Percentiles rank a stretch among this genome's conserved stretches.
phyloP scores from a whole-genome alignment of 2,888 invertebrate species.

The Pinctada fucata region DNA sequence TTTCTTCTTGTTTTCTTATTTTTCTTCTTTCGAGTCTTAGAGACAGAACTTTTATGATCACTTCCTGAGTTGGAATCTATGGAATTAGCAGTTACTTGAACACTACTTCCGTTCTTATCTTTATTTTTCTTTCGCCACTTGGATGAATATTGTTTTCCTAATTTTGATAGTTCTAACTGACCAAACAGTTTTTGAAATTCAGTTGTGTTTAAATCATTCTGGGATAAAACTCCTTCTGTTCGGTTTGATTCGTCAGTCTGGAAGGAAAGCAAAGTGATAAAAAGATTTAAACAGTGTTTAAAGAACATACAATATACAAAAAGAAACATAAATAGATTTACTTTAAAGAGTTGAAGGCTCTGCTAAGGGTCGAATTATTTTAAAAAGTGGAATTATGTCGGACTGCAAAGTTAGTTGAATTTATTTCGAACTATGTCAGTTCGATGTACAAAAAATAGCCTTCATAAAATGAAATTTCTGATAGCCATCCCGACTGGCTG shows the following conservation, averaged over 20 bases:
- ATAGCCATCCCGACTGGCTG: too few species aligned
- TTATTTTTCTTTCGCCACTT: slow-evolving; percentile 26
- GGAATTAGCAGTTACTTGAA: not conserved
- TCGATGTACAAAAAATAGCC: too few species aligned
- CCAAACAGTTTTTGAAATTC: slow-evolving; percentile 20
- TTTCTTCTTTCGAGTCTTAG: slow-evolving; percentile 3
- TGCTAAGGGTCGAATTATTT: too few species aligned
- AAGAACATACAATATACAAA: too few species aligned
- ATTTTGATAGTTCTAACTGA: not conserved
- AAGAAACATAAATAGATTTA: too few species aligned
- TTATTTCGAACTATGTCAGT: too few species aligned
- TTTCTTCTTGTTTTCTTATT: slow-evolving; percentile 24
- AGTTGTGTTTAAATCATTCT: slow-evolving; percentile 17
- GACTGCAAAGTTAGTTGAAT: too few species aligned
- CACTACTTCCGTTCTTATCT: not conserved
- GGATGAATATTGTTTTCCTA: slow-evolving; percentile 12
- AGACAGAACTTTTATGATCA: not conserved
- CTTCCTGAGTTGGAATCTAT: not conserved
- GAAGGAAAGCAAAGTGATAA: not conserved
- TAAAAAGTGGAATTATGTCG: too few species aligned
- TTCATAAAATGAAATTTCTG: too few species aligned
- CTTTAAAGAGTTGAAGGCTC: too few species aligned
- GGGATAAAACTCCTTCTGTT: slow-evolving; percentile 12
- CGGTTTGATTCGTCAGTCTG: slow-evolving; percentile 32
- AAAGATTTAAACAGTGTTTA: too few species aligned